These are phyloP conservation scores for Nicator chloris DNA, from an alignment of 2,113 vertebrate genomes.

Conservation along the genomic window DNA sequence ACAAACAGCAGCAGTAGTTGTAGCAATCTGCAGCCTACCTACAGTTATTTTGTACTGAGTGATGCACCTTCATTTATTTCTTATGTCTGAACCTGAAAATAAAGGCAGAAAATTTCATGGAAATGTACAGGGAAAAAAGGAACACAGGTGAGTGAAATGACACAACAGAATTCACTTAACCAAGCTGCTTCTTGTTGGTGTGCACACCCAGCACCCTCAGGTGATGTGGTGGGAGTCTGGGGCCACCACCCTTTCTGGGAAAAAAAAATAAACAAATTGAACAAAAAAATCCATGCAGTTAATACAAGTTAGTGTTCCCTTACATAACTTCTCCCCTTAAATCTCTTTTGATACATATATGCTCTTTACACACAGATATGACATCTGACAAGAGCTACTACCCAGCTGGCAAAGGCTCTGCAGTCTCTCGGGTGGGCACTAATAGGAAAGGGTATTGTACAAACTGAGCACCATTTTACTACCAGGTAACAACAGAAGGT, in stretches of 20 bases:
- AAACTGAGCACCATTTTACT: neutral
- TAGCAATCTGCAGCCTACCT: neutral
- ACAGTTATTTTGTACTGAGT: neutral
- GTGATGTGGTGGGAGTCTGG: neutral
- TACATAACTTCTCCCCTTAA: neutral
- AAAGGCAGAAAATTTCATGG: neutral
- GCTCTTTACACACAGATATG: neutral
- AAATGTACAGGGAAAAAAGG: neutral
- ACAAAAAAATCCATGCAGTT: neutral
- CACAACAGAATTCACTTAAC: neutral
- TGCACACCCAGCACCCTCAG: fast-evolving
- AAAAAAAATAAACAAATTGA: neutral
- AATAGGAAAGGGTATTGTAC: neutral
- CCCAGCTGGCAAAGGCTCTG: neutral
- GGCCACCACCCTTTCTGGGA: neutral
- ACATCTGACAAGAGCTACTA: neutral
- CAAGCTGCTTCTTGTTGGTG: neutral
- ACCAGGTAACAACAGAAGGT: neutral
- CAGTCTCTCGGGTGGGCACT: neutral
- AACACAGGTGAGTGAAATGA: neutral
- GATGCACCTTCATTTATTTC: neutral
- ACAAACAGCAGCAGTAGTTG: neutral
- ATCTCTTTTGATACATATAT: neutral
- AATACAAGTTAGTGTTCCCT: neutral
- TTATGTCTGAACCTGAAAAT: neutral